phyloP scores from a whole-genome alignment of 2,888 invertebrate species.

The Protodeltote pygarga region DNA sequence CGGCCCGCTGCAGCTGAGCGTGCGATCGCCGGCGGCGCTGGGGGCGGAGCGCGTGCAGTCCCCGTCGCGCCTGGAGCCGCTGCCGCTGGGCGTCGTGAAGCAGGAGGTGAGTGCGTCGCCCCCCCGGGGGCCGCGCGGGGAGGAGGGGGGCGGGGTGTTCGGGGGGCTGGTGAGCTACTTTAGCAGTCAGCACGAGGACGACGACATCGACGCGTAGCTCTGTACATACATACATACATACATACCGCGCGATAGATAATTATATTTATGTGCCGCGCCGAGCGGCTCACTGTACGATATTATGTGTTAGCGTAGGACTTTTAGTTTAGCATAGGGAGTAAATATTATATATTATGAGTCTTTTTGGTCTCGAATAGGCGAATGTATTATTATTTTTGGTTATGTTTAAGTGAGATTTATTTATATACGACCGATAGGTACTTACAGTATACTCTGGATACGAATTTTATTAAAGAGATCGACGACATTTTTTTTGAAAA shows the following conservation, averaged over 20 bases:
- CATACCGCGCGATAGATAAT: slow-evolving; percentile 45
- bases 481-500: slow-evolving; percentile 78
- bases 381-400: slow-evolving; percentile 84
- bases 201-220: slow-evolving; percentile 91
- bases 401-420: slow-evolving; percentile 86
- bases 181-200: slow-evolving; percentile 95
- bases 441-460: slow-evolving; percentile 85
- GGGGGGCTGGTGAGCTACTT: slow-evolving; percentile 97
- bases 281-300: slow-evolving; percentile 71
- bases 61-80: not conserved
- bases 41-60: not conserved
- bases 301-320: slow-evolving; percentile 58
- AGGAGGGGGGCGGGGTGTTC: slow-evolving; percentile 90
- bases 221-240: slow-evolving; percentile 19
- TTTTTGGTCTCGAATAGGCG: slow-evolving; percentile 84
- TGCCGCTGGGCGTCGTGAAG: slow-evolving; percentile 2
- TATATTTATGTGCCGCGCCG: slow-evolving; percentile 50
- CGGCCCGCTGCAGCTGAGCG: slow-evolving; percentile 15
- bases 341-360: slow-evolving; percentile 70
- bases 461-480: slow-evolving; percentile 82
- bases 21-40: slow-evolving; percentile 56
- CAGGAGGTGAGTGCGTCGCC: not conserved
- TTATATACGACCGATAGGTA: slow-evolving; percentile 84
- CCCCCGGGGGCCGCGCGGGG: slow-evolving; percentile 54
- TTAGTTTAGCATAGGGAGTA: slow-evolving; percentile 63